Conservation (phyloP, 2,797 vertebrate genomes). For the Acomys russatus region DNA sequence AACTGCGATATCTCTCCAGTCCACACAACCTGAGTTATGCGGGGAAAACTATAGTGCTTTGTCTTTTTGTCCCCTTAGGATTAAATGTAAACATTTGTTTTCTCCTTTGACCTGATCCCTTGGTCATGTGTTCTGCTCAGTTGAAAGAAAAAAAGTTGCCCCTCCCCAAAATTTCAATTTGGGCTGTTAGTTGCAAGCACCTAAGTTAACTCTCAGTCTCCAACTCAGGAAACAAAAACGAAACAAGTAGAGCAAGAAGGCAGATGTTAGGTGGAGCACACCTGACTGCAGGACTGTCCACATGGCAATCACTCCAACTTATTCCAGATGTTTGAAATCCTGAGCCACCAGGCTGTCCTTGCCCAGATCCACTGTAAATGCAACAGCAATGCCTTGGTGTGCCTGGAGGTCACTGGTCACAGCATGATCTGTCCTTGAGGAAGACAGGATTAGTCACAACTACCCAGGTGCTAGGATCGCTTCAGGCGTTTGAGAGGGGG, state of each 20-base stretch:
- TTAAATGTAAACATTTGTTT: accelerated
- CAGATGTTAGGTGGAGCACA: background rate
- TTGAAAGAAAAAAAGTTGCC: too few species aligned
- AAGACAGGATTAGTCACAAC: background rate
- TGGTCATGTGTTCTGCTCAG: background rate
- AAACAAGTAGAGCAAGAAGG: background rate
- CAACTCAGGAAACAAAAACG: too few species aligned
- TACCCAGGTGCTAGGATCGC: accelerated
- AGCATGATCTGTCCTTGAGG: background rate
- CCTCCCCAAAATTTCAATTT: too few species aligned
- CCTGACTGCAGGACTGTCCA: accelerated
- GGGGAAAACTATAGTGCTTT: too few species aligned
- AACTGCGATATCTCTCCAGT: background rate
- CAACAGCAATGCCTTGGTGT: accelerated
- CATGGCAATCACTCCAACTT: background rate
- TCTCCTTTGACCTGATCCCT: too few species aligned
- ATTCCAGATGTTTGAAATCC: background rate
- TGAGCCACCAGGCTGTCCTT: background rate
- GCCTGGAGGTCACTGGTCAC: background rate
- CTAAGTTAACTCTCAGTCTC: background rate
- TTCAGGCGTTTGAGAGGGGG: background rate
- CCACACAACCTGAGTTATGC: too few species aligned
- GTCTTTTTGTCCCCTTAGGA: too few species aligned
- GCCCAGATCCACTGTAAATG: background rate
- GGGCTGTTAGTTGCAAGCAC: accelerated